Evolutionary conservation across 2,797 vertebrate genomes (phyloP), one percentile per base, ranked within the genome.

Genomic region (Myotis planiceps): DNA sequence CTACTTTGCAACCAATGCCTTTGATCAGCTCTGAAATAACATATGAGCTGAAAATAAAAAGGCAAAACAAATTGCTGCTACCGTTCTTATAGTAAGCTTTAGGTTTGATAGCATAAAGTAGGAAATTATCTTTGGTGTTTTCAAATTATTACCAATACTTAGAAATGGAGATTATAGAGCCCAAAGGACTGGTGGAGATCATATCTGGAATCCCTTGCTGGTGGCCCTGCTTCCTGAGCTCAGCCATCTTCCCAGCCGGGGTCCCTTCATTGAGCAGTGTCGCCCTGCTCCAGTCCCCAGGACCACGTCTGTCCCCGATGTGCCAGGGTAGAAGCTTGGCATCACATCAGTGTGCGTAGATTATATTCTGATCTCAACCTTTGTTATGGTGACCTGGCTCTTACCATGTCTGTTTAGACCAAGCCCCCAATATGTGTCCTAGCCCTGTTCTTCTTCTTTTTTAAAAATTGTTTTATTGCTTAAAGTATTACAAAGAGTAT

Each of bases 11-110:
- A 98, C 97, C 96, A 96, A 97, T 95, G 96, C 96, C 98, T 98
- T 98, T 98, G 97, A 98, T 98, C 95, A 97, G 97, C 93, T 96
- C 88, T 96, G 94, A 97, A 98, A 98, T 97, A 98, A 98, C 96
- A 90, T 92, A 97, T 74, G 89, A 97, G 80, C 92, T 91, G 95
- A 98, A 98, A 98, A 97, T 93, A 98, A 97, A 98, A 90, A 39
- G 83, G 92, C 84, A 98, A 98, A 98, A 97, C 94, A 97, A 98
- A 98, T 39, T 95, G 95, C 82, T 95, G 66, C 76, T 88, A 96
- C 95, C 55, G 76, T 96, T 34, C 80, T 97, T 95, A 95, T 7
- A 95, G 55, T 69, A 95, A 96, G 86, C 69, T 93, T 78, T 74
- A 81, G 42, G 69, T 92, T 97, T 97, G 88, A 92, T 34, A 68